phyloP scores from a whole-genome alignment of 2,113 vertebrate genomes.

The Recurvirostra avosetta region DNA sequence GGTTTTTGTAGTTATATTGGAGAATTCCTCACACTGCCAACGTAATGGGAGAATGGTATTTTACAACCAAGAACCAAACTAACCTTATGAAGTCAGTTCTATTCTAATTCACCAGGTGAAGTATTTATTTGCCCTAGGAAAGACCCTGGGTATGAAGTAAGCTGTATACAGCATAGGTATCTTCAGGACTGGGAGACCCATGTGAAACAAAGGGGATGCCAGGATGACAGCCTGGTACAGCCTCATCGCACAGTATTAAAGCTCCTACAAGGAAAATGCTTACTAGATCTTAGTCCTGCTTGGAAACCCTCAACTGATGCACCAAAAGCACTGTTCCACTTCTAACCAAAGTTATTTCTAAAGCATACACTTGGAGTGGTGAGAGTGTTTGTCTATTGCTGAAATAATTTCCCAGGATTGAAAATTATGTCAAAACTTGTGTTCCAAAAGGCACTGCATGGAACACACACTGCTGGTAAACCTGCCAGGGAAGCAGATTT shows the following conservation, averaged over 20 bases:
- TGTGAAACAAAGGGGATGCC: background rate
- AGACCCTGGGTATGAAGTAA: background rate
- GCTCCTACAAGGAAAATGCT: background rate
- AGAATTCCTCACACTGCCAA: background rate
- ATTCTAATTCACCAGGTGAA: background rate
- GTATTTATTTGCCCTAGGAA: background rate
- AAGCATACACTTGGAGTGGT: background rate
- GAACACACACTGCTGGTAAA: background rate
- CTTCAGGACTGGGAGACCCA: background rate
- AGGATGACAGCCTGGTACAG: background rate
- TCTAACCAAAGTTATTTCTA: background rate
- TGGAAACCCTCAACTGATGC: background rate
- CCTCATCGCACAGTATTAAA: fast-evolving
- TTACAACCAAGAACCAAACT: background rate
- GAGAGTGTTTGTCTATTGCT: background rate
- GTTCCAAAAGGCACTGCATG: background rate
- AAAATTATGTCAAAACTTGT: background rate
- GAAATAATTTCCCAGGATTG: background rate
- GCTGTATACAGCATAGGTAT: fast-evolving
- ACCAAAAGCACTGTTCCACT: background rate
- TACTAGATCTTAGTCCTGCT: background rate
- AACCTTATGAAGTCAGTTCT: background rate
- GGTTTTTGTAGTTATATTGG: background rate
- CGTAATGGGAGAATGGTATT: fast-evolving
- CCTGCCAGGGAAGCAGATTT: background rate